phyloP scores from a whole-genome alignment of 2,797 vertebrate species.

The Sebastes vulpes region DNA sequence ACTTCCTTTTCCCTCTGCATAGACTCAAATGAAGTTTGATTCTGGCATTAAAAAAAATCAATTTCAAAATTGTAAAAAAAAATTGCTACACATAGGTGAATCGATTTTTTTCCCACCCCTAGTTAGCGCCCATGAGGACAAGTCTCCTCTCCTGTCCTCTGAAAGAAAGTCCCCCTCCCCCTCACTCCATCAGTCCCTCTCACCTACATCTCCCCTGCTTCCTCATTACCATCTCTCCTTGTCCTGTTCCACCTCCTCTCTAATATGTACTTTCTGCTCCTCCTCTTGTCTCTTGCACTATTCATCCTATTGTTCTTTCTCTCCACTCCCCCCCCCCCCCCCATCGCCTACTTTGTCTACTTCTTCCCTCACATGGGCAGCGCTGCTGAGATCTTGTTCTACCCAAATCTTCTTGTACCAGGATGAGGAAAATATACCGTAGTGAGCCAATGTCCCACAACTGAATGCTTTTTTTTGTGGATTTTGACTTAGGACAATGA shows the following conservation, averaged over 20 bases:
- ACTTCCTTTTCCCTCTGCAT: no score
- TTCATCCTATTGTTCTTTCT: conserved; percentile 26
- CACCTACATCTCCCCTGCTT: neutral
- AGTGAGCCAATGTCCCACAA: neutral
- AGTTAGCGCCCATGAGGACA: neutral
- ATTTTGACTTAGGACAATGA: conserved; percentile 11
- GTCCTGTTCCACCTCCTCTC: neutral
- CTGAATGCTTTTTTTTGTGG: neutral
- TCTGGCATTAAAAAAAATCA: no score
- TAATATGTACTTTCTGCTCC: conserved; percentile 16
- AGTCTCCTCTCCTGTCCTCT: neutral
- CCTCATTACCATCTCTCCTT: conserved; percentile 28
- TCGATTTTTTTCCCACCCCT: no score
- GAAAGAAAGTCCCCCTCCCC: neutral
- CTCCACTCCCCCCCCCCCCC: neutral
- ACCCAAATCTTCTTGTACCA: conserved; percentile 11
- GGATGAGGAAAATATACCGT: conserved; percentile 20
- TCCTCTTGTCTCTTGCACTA: conserved; percentile 13
- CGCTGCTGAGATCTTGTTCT: conserved; percentile 24
- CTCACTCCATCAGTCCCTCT: neutral
- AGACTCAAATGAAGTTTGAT: no score
- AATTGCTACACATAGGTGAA: no score
- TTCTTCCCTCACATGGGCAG: conserved; percentile 9
- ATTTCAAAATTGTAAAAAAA: no score
- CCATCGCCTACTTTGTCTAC: conserved; percentile 5